Evolutionary conservation across 2,888 invertebrate species (phyloP).

Genomic region (Cantharis flavilabris): DNA sequence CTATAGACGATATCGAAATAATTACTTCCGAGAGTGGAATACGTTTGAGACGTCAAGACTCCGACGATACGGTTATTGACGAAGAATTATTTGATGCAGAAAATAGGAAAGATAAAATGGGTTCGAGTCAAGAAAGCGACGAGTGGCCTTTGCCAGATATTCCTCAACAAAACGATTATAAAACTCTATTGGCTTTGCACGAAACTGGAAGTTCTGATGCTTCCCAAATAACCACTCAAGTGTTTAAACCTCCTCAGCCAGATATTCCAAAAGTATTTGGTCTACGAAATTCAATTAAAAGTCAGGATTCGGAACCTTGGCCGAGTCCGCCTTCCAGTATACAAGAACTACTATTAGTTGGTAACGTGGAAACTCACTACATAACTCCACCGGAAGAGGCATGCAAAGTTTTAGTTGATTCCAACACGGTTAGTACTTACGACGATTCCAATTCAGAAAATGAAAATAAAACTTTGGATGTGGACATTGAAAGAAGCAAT

Average conservation of each 20-base stretch:
- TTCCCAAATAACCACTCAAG: conserved; percentile 53
- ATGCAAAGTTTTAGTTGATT: conserved; percentile 76
- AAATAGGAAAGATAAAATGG: conserved; percentile 40
- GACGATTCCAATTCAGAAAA: conserved; percentile 67
- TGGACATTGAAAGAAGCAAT: conserved; percentile 61
- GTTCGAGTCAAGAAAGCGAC: conserved; percentile 67
- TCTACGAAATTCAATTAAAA: conserved; percentile 51
- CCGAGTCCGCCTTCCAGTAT: conserved; percentile 78
- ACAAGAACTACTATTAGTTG: conserved; percentile 72
- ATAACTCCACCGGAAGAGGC: conserved; percentile 80
- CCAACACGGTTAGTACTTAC: conserved; percentile 63
- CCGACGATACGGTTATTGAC: conserved; percentile 56
- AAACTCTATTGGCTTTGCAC: conserved; percentile 50
- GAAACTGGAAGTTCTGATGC: conserved; percentile 54
- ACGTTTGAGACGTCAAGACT: conserved; percentile 51
- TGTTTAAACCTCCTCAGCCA: conserved; percentile 50
- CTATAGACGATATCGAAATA: conserved; percentile 66
- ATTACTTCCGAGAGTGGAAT: conserved; percentile 55
- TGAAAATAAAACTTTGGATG: conserved; percentile 72
- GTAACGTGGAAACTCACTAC: conserved; percentile 80
- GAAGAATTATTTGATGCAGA: conserved; percentile 52
- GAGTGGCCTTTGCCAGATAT: conserved; percentile 78
- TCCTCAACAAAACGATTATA: conserved; percentile 55
- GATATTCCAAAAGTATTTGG: conserved; percentile 54
- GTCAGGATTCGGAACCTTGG: conserved; percentile 79